Evolutionary conservation across 2,888 invertebrate genomes (phyloP).

Genomic region (Drosophila fungiperda): DNA sequence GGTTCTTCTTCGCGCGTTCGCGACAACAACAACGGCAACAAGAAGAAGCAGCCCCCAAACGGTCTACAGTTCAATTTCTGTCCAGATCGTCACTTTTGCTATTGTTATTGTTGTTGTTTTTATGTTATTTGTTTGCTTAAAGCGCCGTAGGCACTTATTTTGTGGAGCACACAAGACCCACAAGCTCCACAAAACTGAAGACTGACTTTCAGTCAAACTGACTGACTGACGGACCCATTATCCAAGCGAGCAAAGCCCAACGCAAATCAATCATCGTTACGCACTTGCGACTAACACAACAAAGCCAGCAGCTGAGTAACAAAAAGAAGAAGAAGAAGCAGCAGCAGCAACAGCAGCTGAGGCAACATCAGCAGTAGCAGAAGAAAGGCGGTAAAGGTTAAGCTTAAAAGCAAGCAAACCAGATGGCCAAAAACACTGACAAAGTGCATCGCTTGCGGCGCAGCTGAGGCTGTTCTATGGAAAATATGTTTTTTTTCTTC

Average conservation of each 20-base stretch:
- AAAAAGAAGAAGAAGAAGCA: background rate
- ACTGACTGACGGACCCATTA: conserved; percentile 19
- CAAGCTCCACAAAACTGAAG: background rate
- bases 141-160: conserved; percentile 73
- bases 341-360: conserved; percentile 2
- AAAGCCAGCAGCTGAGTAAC: background rate
- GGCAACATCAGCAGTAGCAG: background rate
- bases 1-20: conserved; percentile 74
- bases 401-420: conserved; percentile 27
- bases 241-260: conserved; percentile 30
- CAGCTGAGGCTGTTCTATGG: conserved; percentile 28
- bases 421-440: conserved; percentile 30
- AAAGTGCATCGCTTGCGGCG: conserved; percentile 34
- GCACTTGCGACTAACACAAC: conserved; percentile 45
- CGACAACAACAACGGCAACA: conserved; percentile 45
- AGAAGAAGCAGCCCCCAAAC: conserved; percentile 23
- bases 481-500: conserved; percentile 4
- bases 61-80: conserved; percentile 71
- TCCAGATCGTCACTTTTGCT: conserved; percentile 73
- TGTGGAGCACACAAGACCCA: conserved; percentile 51
- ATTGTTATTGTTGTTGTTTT: conserved; percentile 24
- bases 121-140: conserved; percentile 21
- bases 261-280: conserved; percentile 77
- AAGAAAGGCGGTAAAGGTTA: conserved; percentile 25
- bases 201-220: conserved; percentile 6